Conservation (phyloP, 53 echinoderm and acorn worm genomes). For the Stichopus horrens region DNA sequence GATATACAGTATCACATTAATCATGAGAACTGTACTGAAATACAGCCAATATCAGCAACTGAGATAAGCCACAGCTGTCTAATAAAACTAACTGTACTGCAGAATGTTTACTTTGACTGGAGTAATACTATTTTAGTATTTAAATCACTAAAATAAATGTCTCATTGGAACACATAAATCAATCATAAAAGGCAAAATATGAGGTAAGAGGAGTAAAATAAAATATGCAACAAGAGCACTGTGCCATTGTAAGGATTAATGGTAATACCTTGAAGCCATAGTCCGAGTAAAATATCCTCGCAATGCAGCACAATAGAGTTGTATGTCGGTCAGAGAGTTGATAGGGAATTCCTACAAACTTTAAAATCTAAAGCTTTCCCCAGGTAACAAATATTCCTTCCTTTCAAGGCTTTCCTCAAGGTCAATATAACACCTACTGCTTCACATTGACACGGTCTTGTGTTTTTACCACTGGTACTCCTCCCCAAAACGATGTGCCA, state of each 20-base stretch:
- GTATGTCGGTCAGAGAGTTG: background rate
- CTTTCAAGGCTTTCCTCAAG: background rate
- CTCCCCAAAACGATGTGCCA: background rate
- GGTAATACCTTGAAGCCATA: background rate
- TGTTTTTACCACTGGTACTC: background rate
- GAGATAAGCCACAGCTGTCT: too few species aligned
- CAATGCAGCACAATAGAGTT: background rate
- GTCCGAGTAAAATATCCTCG: background rate
- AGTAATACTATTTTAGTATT: too few species aligned
- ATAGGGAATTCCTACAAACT: background rate
- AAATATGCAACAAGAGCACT: too few species aligned
- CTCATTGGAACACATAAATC: too few species aligned
- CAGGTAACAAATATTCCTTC: background rate
- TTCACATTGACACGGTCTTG: background rate
- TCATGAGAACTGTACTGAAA: too few species aligned
- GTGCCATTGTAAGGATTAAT: background rate
- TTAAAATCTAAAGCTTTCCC: background rate
- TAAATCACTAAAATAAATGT: too few species aligned
- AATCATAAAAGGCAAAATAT: too few species aligned
- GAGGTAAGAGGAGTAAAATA: too few species aligned
- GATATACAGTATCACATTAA: too few species aligned
- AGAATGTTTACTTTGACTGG: too few species aligned
- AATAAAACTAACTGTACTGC: too few species aligned
- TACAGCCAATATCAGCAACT: too few species aligned
- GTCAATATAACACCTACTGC: background rate